Percentiles rank a stretch among this genome's conserved stretches.
Evolutionary conservation across 2,113 vertebrate genomes (phyloP).

Genomic region (Bubo scandiacus): DNA sequence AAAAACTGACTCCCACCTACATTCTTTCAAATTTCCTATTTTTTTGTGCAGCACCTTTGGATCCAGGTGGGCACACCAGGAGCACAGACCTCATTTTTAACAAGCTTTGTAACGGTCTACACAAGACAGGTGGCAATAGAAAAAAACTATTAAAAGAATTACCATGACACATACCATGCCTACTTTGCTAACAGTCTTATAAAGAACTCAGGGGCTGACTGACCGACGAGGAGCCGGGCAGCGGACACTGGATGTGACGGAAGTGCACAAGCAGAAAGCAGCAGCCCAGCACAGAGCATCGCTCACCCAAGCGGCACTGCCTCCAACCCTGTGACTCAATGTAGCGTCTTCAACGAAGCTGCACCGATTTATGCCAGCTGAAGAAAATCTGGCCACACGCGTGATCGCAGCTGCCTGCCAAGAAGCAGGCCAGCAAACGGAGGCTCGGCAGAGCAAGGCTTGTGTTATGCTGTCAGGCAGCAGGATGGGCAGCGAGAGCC

Average conservation of each 20-base stretch:
- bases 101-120: background rate
- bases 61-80: background rate
- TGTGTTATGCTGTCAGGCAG: background rate
- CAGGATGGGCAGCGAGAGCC: background rate
- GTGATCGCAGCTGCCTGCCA: background rate
- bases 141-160: background rate
- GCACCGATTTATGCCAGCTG: rapidly evolving
- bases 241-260: rapidly evolving
- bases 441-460: rapidly evolving
- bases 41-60: background rate
- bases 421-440: background rate
- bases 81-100: background rate
- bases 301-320: background rate
- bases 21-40: background rate
- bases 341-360: background rate
- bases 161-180: background rate
- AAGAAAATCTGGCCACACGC: background rate
- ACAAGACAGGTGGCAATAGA: background rate
- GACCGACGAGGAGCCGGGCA: rapidly evolving
- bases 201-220: background rate
- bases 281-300: background rate
- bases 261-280: background rate
- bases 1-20: background rate
- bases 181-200: background rate
- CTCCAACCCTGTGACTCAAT: background rate